Evolutionary conservation across 2,888 invertebrate genomes (phyloP).

Genomic region (Aleiodes testaceus): DNA sequence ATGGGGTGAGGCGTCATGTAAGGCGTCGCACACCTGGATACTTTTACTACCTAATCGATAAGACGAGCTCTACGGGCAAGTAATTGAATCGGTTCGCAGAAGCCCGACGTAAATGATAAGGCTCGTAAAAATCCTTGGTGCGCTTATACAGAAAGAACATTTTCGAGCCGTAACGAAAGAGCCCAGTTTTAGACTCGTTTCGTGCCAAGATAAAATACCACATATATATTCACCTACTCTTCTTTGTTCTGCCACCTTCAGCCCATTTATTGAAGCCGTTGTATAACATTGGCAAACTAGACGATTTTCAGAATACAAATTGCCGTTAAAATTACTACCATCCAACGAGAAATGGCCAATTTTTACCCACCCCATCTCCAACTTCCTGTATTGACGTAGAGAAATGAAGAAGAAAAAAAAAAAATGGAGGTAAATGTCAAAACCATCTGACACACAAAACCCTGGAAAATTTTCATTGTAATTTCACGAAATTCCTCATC

Average conservation of each 20-base stretch:
- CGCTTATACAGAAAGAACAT: slow-evolving; percentile 14
- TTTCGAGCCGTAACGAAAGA: slow-evolving; percentile 3
- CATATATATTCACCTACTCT: not conserved
- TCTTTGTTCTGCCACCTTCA: too few relatives aligned
- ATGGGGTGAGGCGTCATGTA: slow-evolving; percentile 23
- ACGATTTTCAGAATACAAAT: slow-evolving; percentile 27
- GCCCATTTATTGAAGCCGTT: not conserved
- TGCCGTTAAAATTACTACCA: slow-evolving; percentile 5
- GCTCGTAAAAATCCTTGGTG: slow-evolving; percentile 48
- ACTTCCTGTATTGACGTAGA: not conserved
- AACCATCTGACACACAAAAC: too few relatives aligned
- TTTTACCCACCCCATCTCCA: not conserved
- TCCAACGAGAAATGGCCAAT: not conserved
- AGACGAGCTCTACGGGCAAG: slow-evolving; percentile 40
- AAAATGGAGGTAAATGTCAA: too few relatives aligned
- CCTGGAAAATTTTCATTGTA: too few relatives aligned
- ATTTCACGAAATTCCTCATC: too few relatives aligned
- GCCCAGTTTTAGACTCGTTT: slow-evolving; percentile 25
- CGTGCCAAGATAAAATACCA: slow-evolving; percentile 33
- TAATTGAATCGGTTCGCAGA: slow-evolving; percentile 51
- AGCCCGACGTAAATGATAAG: slow-evolving; percentile 51
- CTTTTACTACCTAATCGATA: slow-evolving; percentile 51
- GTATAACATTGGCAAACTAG: slow-evolving; percentile 6
- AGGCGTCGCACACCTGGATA: slow-evolving; percentile 40
- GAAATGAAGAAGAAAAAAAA: not conserved